These are phyloP conservation scores for Cataglyphis hispanica DNA, from an alignment of 1,140 invertebrate species.

Conservation along the genomic window DNA sequence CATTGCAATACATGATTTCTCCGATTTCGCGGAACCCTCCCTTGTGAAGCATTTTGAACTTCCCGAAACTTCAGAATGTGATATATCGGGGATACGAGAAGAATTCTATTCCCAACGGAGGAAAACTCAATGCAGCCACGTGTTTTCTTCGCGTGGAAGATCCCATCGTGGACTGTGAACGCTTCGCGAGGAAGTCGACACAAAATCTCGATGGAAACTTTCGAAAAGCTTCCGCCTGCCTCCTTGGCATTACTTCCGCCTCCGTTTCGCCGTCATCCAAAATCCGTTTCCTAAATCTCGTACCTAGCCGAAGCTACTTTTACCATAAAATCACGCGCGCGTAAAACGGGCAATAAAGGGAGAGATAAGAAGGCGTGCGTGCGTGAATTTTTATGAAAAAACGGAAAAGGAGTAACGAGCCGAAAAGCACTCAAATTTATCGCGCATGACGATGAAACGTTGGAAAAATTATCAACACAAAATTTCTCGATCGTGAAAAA, in stretches of 20 bases:
- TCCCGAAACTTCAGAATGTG: constrained; percentile 48
- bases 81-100: constrained; percentile 31
- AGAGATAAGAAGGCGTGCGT: constrained; percentile 19
- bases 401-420: constrained; percentile 28
- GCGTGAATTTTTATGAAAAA: constrained; percentile 7
- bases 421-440: constrained; percentile 14
- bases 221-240: constrained; percentile 48
- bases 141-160: constrained; percentile 42
- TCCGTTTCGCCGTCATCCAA: constrained; percentile 51
- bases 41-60: constrained; percentile 48
- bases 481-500: background rate
- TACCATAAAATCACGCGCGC: constrained; percentile 46
- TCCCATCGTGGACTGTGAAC: constrained; percentile 42
- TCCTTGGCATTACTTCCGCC: constrained; percentile 52
- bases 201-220: constrained; percentile 48
- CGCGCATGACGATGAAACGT: background rate
- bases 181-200: constrained; percentile 41
- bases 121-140: constrained; percentile 58
- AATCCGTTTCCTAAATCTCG: constrained; percentile 60
- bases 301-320: constrained; percentile 54
- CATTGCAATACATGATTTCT: constrained; percentile 54
- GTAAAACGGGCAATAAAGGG: constrained; percentile 56
- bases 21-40: constrained; percentile 40
- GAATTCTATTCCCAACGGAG: constrained; percentile 44
- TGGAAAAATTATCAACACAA: constrained; percentile 10